Evolutionary conservation across 2,797 vertebrate species (phyloP).

Genomic region (Gallinago solitaria): DNA sequence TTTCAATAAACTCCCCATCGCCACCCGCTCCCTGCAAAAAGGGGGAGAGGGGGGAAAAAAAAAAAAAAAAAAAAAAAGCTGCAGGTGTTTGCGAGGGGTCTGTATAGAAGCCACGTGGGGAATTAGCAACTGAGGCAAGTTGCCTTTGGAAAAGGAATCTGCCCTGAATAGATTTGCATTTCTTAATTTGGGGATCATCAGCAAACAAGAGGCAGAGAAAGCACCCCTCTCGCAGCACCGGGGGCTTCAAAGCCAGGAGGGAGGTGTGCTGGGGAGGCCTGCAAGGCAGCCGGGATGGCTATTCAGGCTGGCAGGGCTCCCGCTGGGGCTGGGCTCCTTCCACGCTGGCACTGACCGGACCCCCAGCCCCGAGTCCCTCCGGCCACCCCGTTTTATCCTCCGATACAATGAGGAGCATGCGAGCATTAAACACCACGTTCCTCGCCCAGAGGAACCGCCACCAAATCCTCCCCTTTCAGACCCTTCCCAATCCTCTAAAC

Average conservation of each 20-base stretch:
- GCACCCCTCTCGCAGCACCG: not conserved
- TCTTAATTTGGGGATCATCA: slow-evolving; percentile 58
- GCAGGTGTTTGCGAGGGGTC: slow-evolving; percentile 71
- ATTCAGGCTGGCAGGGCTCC: not conserved
- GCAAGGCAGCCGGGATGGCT: not conserved
- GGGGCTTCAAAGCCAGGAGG: slow-evolving; percentile 35
- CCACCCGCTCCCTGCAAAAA: not conserved
- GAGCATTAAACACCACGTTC: not conserved
- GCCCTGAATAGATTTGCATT: slow-evolving; percentile 62
- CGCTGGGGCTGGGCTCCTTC: not conserved
- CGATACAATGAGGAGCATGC: not conserved
- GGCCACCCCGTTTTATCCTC: not conserved
- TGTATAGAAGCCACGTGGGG: slow-evolving; percentile 51
- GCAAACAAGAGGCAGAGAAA: slow-evolving; percentile 33
- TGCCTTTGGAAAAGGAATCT: slow-evolving; percentile 66
- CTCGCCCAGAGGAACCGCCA: not conserved
- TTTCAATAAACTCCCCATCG: slow-evolving; percentile 61
- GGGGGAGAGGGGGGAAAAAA: not conserved
- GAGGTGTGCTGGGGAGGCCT: not conserved
- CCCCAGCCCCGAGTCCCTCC: not conserved
- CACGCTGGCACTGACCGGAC: not conserved
- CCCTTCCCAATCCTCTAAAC: slow-evolving; percentile 13
- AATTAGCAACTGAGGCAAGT: slow-evolving; percentile 71
- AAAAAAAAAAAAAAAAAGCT: slow-evolving; percentile 3
- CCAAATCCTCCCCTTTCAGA: slow-evolving; percentile 11